phyloP scores from a whole-genome alignment of 2,113 vertebrate species.

The Etheostoma spectabile region DNA sequence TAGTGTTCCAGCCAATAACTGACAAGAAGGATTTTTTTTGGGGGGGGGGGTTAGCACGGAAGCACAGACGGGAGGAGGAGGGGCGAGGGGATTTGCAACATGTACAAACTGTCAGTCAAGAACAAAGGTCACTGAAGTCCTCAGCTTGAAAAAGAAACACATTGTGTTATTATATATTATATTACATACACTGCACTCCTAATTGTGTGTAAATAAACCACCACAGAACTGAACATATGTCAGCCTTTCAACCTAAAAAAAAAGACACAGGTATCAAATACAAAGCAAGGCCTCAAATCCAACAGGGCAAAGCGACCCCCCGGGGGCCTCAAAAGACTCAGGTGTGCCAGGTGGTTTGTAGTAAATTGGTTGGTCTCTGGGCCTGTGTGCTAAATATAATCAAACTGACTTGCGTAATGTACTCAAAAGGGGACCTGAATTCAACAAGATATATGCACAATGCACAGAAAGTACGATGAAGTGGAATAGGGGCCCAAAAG shows the following conservation, averaged over 20 bases:
- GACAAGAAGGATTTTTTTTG: too few relatives aligned
- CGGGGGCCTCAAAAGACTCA: too few relatives aligned
- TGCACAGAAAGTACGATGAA: not conserved
- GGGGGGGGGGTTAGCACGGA: too few relatives aligned
- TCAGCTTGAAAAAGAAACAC: not conserved
- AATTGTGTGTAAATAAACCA: not conserved
- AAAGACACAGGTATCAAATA: not conserved
- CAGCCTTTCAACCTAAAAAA: not conserved
- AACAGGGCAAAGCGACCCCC: too few relatives aligned
- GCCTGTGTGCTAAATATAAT: not conserved
- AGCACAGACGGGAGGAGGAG: too few relatives aligned
- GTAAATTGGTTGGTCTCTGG: too few relatives aligned
- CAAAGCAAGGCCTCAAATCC: not conserved
- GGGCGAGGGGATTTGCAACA: not conserved
- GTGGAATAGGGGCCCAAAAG: not conserved
- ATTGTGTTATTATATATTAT: not conserved
- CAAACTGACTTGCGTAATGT: not conserved
- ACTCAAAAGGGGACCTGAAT: not conserved
- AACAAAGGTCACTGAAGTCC: not conserved
- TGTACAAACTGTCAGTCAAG: not conserved
- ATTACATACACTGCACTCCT: not conserved
- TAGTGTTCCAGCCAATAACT: too few relatives aligned
- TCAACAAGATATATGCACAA: not conserved
- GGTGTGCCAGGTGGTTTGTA: too few relatives aligned
- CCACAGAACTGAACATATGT: not conserved